phyloP scores from a whole-genome alignment of 2,888 invertebrate genomes.

The Lottia scabra region DNA sequence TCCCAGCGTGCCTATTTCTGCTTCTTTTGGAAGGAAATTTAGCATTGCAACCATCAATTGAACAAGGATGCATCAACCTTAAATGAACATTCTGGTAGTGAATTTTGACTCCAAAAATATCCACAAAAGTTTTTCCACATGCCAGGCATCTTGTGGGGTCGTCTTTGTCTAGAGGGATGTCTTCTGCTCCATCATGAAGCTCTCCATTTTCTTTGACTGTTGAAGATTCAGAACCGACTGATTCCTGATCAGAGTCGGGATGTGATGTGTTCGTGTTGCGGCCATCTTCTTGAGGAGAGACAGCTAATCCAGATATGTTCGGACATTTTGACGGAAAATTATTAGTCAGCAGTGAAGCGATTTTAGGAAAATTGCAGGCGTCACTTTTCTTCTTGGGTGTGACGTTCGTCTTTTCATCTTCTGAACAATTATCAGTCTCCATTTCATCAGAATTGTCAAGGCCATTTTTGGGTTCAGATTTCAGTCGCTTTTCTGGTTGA shows the following conservation, averaged over 20 bases:
- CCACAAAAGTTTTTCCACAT: constrained; percentile 93
- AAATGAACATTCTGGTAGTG: constrained; percentile 96
- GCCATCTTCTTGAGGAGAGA: not conserved
- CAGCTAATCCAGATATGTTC: constrained; percentile 2
- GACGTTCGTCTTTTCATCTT: constrained; percentile 25
- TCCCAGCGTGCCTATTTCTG: constrained; percentile 92
- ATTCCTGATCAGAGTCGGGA: constrained; percentile 33
- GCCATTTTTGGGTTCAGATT: constrained; percentile 12
- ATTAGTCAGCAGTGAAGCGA: constrained; percentile 41
- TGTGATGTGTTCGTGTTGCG: constrained; percentile 71
- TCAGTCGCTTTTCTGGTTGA: constrained; percentile 15
- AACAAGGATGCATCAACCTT: constrained; percentile 95
- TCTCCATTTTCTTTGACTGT: constrained; percentile 17
- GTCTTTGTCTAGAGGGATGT: constrained; percentile 91
- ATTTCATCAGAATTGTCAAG: constrained; percentile 23
- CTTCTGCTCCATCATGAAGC: constrained; percentile 65
- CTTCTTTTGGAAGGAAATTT: constrained; percentile 93
- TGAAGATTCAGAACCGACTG: constrained; percentile 37
- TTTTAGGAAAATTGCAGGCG: constrained; percentile 42
- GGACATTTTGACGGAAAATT: not conserved
- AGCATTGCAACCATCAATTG: constrained; percentile 93
- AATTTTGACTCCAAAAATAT: constrained; percentile 91
- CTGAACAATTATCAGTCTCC: constrained; percentile 25
- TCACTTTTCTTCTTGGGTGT: constrained; percentile 23
- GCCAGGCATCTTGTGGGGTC: constrained; percentile 91